Base-by-base conservation (phyloP, 2,797 vertebrate species). In the Hapalemur alaotrensis region DNA sequence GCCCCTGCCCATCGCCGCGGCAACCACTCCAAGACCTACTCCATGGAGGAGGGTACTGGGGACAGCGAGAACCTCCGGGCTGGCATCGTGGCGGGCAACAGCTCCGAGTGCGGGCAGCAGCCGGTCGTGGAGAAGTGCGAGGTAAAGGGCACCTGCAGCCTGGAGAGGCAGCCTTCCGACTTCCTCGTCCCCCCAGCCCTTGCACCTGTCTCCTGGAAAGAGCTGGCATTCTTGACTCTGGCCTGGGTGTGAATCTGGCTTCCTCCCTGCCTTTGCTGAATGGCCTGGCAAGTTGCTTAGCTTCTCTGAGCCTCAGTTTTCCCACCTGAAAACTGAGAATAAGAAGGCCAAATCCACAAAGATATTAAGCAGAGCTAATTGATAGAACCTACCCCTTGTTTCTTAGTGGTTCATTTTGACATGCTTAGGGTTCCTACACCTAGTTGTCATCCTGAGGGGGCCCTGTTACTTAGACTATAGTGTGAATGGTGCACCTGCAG, bases 91-190 rank as follows among this genome's bases (percentile, higher is more conserved):
- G 99, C 98, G 0, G 98, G 99, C 75, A 99, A 99, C 98, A 99
- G 98, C 98, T 99, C 99, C 0, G 99, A 99, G 98, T 99, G 99
- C 8, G 99, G 99, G 63, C 99, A 99, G 98, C 99, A 99, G 91
- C 99, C 99, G 0, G 99, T 98, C 0, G 99, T 99, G 98, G 99
- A 99, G 96, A 99, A 99, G 97, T 99, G 99, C 4, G 99, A 99
- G 99, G 99, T 99, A 98, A 97, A 92, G 78, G 54, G 11, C 32
- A 2, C 3, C 2, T 2, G 22, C 6, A 6, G 2, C 46, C 17
- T 8, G 4, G 30, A 20, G 28, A 12, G 23, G 48, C 3, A 8
- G 32, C 13, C 50, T 0, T 1, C 10, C 11, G 0, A 3, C 10
- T 32, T 2, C 18, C 3, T 1, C 2, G 0, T 5, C 22, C 0